Base-by-base conservation (phyloP, 2,113 vertebrate genomes). In the Anguilla japonica region DNA sequence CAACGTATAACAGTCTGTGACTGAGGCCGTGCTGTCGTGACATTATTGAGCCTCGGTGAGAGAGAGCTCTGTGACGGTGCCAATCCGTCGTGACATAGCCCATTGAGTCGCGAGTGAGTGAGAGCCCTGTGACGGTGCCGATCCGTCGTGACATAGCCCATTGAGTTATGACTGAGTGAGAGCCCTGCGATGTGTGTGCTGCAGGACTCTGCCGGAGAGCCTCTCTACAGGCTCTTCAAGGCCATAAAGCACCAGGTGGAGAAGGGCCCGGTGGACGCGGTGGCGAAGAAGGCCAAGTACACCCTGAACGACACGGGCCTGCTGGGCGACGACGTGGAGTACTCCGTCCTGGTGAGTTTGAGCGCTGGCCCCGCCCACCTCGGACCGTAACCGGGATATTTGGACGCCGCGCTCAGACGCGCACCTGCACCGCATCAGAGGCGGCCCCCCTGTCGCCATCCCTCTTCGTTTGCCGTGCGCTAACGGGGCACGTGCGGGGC, bases 231-330 rank as follows among this genome's bases (percentile, higher is more conserved):
- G 90, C 96, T 99, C 75, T 99, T 97, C 94, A 99, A 98, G 90
- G 98, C 98, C 88, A 94, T 99, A 91, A 99, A 99, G 91, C 98
- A 99, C 82, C 98, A 99, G 93, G 97, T 99, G 83, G 98, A 99
- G 91, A 99, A 98, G 88, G 98, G 98, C 0, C 98, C 98, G 0
- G 98, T 99, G 88, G 98, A 99, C 82, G 98, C 97, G 0, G 96
- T 97, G 87, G 92, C 98, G 92, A 98, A 97, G 93, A 99, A 98
- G 89, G 98, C 98, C 91, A 99, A 99, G 60, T 99, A 99, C 93
- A 99, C 98, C 0, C 90, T 99, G 89, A 99, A 99, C 4, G 98
- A 99, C 89, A 99, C 98, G 0, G 98, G 98, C 3, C 96, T 99
- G 87, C 94, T 99, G 91, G 98, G 98, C 84, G 98, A 99, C 41